Conservation (phyloP, 2,797 vertebrate species). For the Enteromius thamalakanensis region DNA sequence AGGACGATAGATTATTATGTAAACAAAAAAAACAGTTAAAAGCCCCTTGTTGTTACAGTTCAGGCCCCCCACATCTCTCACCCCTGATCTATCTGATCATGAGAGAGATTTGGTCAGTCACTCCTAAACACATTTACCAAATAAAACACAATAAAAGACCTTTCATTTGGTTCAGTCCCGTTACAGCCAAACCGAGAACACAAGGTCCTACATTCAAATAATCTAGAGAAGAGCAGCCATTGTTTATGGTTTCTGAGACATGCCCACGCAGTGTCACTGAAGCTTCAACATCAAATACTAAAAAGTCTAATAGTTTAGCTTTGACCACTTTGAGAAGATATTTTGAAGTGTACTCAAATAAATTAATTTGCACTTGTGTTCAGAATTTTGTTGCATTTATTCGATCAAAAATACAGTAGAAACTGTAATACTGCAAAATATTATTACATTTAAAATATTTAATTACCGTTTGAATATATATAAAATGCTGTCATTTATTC, state of each 20-base stretch:
- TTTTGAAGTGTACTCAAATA: not conserved
- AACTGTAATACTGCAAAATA: not conserved
- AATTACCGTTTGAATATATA: not conserved
- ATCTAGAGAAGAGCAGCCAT: slow-evolving; percentile 15
- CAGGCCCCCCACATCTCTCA: slow-evolving; percentile 21
- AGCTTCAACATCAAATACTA: slow-evolving; percentile 18
- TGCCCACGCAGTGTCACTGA: slow-evolving; percentile 33
- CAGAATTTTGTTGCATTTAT: not conserved
- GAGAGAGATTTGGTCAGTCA: slow-evolving; percentile 9
- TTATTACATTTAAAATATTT: not conserved
- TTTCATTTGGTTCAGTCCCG: not conserved
- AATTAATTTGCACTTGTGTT: not conserved
- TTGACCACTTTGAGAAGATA: not conserved
- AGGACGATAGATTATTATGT: slow-evolving; percentile 6
- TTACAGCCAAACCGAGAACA: slow-evolving; percentile 7
- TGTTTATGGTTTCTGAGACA: slow-evolving; percentile 39
- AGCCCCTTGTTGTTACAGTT: slow-evolving; percentile 8
- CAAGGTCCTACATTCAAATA: slow-evolving; percentile 5
- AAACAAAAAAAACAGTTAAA: slow-evolving; percentile 20
- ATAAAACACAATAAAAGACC: slow-evolving; percentile 8
- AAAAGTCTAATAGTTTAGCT: not conserved
- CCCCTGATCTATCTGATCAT: slow-evolving; percentile 14
- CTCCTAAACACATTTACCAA: slow-evolving; percentile 9
- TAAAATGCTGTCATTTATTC: no score
- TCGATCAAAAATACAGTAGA: not conserved